These are phyloP conservation scores for Leptopilina boulardi DNA, from an alignment of 1,140 invertebrate genomes.

Conservation along the genomic window DNA sequence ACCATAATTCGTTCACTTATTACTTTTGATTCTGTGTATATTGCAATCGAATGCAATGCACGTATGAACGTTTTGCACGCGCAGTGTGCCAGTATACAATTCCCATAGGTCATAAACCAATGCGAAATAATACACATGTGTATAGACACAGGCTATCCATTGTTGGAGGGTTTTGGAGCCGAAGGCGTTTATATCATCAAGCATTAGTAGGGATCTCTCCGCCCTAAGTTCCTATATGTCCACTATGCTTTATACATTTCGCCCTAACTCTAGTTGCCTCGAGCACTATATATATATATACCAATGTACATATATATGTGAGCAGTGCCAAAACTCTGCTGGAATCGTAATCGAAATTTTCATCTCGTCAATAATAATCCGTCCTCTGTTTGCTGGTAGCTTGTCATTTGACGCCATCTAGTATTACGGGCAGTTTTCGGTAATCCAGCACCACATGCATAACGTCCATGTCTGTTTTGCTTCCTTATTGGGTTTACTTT, in stretches of 20 bases:
- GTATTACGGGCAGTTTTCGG: neutral
- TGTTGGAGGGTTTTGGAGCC: neutral
- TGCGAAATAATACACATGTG: constrained; percentile 25
- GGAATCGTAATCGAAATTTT: neutral
- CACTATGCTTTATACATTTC: constrained; percentile 17
- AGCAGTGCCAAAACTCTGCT: neutral
- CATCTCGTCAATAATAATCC: neutral
- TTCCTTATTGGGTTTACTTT: neutral
- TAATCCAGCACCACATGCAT: constrained; percentile 14
- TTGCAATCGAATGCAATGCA: neutral
- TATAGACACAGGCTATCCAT: constrained; percentile 15
- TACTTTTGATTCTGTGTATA: neutral
- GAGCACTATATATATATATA: neutral
- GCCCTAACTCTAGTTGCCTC: neutral
- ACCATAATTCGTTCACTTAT: constrained; percentile 13
- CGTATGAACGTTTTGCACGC: neutral
- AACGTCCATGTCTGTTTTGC: neutral
- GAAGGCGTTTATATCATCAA: constrained; percentile 30
- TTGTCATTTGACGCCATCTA: constrained; percentile 18
- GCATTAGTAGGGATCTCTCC: constrained; percentile 11
- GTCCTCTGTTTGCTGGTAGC: neutral
- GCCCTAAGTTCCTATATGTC: constrained; percentile 13
- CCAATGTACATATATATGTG: no score
- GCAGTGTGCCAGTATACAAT: neutral
- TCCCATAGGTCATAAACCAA: constrained; percentile 13